Conservation (phyloP, 2,888 invertebrate genomes). For the Microchrysa polita region DNA sequence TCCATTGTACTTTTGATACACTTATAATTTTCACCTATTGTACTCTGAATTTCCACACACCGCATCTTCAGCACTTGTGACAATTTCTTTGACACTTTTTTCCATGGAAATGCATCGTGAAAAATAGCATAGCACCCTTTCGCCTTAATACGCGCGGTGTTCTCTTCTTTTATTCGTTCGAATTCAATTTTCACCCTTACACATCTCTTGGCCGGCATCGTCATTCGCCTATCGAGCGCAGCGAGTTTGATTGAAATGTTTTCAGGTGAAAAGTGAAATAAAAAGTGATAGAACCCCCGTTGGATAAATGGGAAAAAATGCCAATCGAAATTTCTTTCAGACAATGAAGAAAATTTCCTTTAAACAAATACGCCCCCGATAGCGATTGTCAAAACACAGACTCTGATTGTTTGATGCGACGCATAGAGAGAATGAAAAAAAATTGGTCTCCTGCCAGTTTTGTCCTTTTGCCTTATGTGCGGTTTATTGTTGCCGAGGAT, state of each 20-base stretch:
- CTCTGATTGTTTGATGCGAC: conserved; percentile 8
- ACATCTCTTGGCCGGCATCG: not conserved
- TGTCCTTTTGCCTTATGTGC: conserved; percentile 36
- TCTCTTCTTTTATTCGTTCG: conserved; percentile 22
- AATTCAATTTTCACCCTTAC: conserved; percentile 36
- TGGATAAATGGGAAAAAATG: conserved; percentile 27
- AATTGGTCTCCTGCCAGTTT: conserved; percentile 37
- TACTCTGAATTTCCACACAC: conserved; percentile 15
- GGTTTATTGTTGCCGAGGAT: conserved; percentile 40
- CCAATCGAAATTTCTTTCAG: not conserved
- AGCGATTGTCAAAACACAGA: conserved; percentile 39
- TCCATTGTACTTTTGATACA: conserved; percentile 26
- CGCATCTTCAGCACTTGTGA: conserved; percentile 5
- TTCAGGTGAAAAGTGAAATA: conserved; percentile 38
- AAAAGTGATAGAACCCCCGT: conserved; percentile 36
- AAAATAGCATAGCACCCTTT: conserved; percentile 39
- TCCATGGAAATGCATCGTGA: conserved; percentile 6
- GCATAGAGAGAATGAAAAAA: conserved; percentile 21
- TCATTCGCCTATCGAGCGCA: conserved; percentile 9
- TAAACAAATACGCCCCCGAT: conserved; percentile 39
- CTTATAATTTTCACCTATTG: conserved; percentile 9
- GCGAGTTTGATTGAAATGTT: conserved; percentile 43
- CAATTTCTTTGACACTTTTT: conserved; percentile 11
- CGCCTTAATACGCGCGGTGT: not conserved
- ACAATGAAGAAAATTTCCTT: conserved; percentile 31